Evolutionary conservation across 2,113 vertebrate species (phyloP).

Genomic region (Paracanthobrama guichenoti): DNA sequence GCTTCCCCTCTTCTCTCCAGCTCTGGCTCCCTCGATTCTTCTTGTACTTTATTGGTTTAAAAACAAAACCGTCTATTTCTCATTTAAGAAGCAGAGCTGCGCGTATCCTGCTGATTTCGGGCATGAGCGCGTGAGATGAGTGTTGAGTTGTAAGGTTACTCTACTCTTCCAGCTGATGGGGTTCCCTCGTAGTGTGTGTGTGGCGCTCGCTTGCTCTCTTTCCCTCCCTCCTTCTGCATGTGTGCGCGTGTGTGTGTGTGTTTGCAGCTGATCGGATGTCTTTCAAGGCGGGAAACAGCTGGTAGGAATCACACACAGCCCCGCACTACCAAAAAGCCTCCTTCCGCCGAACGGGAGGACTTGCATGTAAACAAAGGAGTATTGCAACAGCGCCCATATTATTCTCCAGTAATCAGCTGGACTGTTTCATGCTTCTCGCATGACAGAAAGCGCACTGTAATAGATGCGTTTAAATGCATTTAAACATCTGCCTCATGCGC

Average conservation of each 20-base stretch:
- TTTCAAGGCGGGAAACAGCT: slow-evolving; percentile 99
- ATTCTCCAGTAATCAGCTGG: slow-evolving; percentile 48
- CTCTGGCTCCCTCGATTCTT: slow-evolving; percentile 62
- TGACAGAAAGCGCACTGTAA: neutral
- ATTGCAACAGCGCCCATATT: slow-evolving; percentile 67
- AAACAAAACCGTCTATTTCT: slow-evolving; percentile 12
- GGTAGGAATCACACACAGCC: slow-evolving; percentile 83
- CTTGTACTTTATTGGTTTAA: slow-evolving; percentile 39
- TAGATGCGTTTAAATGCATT: neutral
- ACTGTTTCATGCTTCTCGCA: neutral
- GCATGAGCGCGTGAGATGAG: slow-evolving; percentile 66
- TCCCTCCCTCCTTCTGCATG: slow-evolving; percentile 73
- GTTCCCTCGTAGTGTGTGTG: slow-evolving; percentile 81
- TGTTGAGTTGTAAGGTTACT: slow-evolving; percentile 80
- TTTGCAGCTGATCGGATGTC: slow-evolving; percentile 90
- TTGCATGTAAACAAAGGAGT: slow-evolving; percentile 94
- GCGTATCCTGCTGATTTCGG: slow-evolving; percentile 39
- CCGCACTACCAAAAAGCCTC: slow-evolving; percentile 80
- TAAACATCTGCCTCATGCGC: neutral
- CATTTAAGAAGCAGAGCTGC: slow-evolving; percentile 32
- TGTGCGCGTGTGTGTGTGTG: slow-evolving; percentile 75
- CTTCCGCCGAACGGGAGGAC: slow-evolving; percentile 79
- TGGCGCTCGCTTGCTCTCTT: slow-evolving; percentile 67
- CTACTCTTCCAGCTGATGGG: slow-evolving; percentile 83
- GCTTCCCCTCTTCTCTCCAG: slow-evolving; percentile 74